Conservation (phyloP, 2,113 vertebrate genomes). For the Galemys pyrenaicus region DNA sequence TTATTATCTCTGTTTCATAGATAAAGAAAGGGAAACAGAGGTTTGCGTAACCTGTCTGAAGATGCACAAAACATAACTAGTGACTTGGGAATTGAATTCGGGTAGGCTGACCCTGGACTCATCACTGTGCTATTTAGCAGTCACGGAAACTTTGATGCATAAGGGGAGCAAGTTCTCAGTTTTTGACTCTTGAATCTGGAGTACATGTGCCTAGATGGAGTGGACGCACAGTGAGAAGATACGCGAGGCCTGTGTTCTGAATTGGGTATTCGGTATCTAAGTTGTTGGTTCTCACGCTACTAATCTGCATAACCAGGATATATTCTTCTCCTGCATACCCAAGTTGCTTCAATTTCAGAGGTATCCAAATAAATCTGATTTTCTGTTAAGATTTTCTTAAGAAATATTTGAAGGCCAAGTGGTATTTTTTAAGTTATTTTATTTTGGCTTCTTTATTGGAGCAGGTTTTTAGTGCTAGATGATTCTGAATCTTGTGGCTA, state of each 20-base stretch:
- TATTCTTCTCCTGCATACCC: neutral
- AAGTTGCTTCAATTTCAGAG: neutral
- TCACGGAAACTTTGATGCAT: neutral
- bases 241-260: neutral
- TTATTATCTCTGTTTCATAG: neutral
- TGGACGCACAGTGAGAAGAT: neutral
- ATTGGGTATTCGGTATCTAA: neutral
- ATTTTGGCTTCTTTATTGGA: slow-evolving; percentile 13
- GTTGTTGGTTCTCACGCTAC: neutral
- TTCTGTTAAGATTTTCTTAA: slow-evolving; percentile 46
- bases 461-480: neutral
- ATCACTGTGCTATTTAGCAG: neutral
- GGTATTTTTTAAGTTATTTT: neutral
- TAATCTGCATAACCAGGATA: neutral
- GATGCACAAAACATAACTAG: neutral
- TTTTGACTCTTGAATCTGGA: neutral
- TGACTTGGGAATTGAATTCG: neutral
- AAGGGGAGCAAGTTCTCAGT: neutral
- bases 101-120: neutral
- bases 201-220: neutral
- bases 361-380: neutral
- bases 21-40: neutral
- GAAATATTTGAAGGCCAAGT: neutral
- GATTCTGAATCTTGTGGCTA: neutral
- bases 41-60: neutral